Evolutionary conservation across 2,113 vertebrate species (phyloP).

Genomic region (Antidorcas marsupialis): DNA sequence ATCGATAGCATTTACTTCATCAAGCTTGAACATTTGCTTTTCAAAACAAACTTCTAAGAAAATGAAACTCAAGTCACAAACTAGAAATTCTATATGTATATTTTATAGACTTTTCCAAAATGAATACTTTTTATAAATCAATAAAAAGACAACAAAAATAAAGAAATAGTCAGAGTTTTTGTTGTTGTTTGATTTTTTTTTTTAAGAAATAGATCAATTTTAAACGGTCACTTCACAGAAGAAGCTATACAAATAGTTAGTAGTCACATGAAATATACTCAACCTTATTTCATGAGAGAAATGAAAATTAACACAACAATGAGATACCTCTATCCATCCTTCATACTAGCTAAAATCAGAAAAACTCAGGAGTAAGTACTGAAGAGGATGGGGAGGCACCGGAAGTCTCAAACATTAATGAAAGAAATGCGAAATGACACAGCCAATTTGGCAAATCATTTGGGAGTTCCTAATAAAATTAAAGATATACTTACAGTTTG

Average conservation of each 20-base stretch:
- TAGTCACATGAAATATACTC: background rate
- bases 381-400: background rate
- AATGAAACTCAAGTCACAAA: background rate
- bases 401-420: background rate
- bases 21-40: background rate
- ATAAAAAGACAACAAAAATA: background rate
- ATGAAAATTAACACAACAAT: background rate
- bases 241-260: background rate
- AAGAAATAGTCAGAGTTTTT: background rate
- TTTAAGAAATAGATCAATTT: background rate
- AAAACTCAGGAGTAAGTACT: background rate
- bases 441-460: background rate
- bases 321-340: background rate
- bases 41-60: background rate
- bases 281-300: background rate
- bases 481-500: background rate
- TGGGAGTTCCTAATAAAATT: background rate
- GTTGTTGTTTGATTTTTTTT: background rate
- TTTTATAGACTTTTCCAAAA: background rate
- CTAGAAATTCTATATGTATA: background rate
- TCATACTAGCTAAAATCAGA: background rate
- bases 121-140: background rate
- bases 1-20: background rate
- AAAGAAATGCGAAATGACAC: background rate
- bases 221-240: background rate